Conservation (phyloP, 2,797 vertebrate genomes). For the Cryptoblepharus egeriae region DNA sequence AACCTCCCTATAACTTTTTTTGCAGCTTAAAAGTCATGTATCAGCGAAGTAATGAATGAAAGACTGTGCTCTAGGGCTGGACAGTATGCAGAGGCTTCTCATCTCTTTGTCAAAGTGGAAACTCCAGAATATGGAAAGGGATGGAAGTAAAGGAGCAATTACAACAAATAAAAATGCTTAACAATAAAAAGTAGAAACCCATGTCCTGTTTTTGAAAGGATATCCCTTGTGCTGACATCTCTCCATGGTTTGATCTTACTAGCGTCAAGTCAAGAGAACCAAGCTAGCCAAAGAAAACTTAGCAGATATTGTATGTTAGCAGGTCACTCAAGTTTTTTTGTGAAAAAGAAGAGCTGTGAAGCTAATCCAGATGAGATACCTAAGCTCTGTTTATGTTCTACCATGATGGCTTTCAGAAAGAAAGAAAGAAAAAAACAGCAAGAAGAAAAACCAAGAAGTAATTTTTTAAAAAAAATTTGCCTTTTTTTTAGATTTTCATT, state of each 20-base stretch:
- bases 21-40: conserved; percentile 23
- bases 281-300: conserved; percentile 78
- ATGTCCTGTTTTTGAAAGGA: conserved; percentile 80
- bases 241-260: conserved; percentile 71
- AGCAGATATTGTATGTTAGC: conserved; percentile 69
- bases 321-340: conserved; percentile 71
- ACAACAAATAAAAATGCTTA: conserved; percentile 45
- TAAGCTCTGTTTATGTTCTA: conserved; percentile 77
- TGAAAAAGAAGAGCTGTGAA: conserved; percentile 69
- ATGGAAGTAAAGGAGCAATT: conserved; percentile 40
- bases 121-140: conserved; percentile 13
- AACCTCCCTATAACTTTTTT: not conserved
- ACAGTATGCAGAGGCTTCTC: not conserved
- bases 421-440: conserved; percentile 72
- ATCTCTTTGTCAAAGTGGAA: conserved; percentile 20
- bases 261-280: conserved; percentile 69
- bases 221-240: conserved; percentile 80
- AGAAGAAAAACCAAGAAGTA: conserved; percentile 58
- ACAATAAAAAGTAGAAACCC: conserved; percentile 54
- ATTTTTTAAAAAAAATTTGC: not conserved
- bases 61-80: not conserved
- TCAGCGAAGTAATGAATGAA: not conserved
- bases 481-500: conserved; percentile 28
- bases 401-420: conserved; percentile 62
- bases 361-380: conserved; percentile 70